A percentile compares a stretch with the other conserved stretches of the same genome.
phyloP scores from a whole-genome alignment of 2,888 invertebrate species.

The Bibio marci region DNA sequence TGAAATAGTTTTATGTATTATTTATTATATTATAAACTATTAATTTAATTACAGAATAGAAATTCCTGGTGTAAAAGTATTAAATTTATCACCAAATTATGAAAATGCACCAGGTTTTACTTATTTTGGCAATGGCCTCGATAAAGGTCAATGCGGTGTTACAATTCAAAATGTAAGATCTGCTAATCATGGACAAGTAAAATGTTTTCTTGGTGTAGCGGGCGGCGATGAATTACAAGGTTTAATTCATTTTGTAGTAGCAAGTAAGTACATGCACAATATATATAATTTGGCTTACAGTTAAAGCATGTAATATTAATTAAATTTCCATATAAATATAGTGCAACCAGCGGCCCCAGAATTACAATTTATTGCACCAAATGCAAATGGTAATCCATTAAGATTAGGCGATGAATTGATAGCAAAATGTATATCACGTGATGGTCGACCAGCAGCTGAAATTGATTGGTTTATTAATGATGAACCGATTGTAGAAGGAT shows the following conservation, averaged over 20 bases:
- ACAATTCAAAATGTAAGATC: conserved; percentile 43
- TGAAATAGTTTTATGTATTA: too few species aligned
- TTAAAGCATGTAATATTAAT: not conserved
- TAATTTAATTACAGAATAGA: conserved; percentile 27
- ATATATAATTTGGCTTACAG: not conserved
- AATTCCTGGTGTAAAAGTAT: conserved; percentile 29
- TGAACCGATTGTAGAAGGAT: conserved; percentile 38
- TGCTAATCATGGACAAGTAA: conserved; percentile 50
- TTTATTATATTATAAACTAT: too few species aligned
- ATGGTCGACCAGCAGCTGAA: conserved; percentile 58
- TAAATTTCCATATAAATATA: conserved; percentile 7
- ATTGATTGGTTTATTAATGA: conserved; percentile 55
- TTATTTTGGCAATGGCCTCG: conserved; percentile 35
- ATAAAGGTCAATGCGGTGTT: conserved; percentile 55
- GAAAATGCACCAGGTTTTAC: conserved; percentile 30
- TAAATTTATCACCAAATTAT: conserved; percentile 33
- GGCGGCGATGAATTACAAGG: conserved; percentile 40
- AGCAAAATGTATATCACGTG: conserved; percentile 48
- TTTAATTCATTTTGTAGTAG: conserved; percentile 46
- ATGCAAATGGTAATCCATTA: conserved; percentile 19
- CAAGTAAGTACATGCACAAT: conserved; percentile 40
- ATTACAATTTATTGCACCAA: conserved; percentile 17
- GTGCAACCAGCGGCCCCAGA: conserved; percentile 25
- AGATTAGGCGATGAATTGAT: conserved; percentile 40
- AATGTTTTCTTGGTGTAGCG: conserved; percentile 44